Evolutionary conservation across 2,888 invertebrate species (phyloP).

Genomic region (Ellobium chinense): DNA sequence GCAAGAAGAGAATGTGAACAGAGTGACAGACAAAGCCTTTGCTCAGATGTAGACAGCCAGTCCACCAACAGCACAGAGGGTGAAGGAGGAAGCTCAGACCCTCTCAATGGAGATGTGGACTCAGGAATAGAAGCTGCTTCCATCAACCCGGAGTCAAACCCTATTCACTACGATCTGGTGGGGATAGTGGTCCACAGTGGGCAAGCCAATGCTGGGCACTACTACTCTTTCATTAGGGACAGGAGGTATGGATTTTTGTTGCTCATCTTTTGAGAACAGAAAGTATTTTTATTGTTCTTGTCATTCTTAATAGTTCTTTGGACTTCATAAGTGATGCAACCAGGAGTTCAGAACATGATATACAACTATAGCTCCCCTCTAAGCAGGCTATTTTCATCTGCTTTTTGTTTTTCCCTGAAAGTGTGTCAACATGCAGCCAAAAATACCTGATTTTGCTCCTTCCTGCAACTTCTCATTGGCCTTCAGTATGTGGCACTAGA

Average conservation of each 20-base stretch:
- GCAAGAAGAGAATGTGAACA: constrained; percentile 61
- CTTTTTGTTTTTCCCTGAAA: too few relatives aligned
- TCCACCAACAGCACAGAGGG: neutral
- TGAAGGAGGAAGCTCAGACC: constrained; percentile 1
- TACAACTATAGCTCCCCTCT: too few relatives aligned
- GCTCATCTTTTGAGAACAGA: too few relatives aligned
- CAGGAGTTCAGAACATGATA: too few relatives aligned
- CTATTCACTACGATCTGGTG: constrained; percentile 80
- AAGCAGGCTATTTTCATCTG: too few relatives aligned
- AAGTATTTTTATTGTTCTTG: too few relatives aligned
- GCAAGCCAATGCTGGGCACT: constrained; percentile 82
- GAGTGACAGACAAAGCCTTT: constrained; percentile 46
- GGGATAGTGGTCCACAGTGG: constrained; percentile 82
- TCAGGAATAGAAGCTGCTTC: constrained; percentile 55
- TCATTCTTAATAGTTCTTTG: too few relatives aligned
- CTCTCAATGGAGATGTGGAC: constrained; percentile 44
- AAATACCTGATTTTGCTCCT: too few relatives aligned
- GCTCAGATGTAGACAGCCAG: constrained; percentile 36
- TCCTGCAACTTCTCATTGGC: too few relatives aligned
- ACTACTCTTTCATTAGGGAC: constrained; percentile 81
- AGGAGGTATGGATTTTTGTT: constrained; percentile 63
- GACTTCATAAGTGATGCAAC: too few relatives aligned
- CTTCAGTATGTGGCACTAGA: too few relatives aligned
- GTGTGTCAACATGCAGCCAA: too few relatives aligned
- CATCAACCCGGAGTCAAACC: constrained; percentile 59